A percentile compares a stretch with the other conserved stretches of the same genome.
phyloP scores from a whole-genome alignment of 2,888 invertebrate genomes.

The Euphydryas editha region DNA sequence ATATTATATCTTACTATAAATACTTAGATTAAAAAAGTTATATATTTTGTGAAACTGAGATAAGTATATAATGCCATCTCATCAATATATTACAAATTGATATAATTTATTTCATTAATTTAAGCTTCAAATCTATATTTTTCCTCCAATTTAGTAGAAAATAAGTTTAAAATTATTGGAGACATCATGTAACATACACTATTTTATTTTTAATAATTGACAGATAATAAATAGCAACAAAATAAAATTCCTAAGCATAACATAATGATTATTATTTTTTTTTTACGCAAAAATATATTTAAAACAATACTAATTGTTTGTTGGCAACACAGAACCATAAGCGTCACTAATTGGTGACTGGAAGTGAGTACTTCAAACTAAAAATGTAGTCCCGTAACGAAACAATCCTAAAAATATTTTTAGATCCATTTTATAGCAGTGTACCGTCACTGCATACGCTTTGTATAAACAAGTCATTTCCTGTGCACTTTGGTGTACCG shows the following conservation, averaged over 20 bases:
- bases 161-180: too few species aligned
- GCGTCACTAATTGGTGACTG: slow-evolving; percentile 6
- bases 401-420: slow-evolving; percentile 21
- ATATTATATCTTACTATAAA: too few species aligned
- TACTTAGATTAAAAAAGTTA: too few species aligned
- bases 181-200: too few species aligned
- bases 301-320: slow-evolving; percentile 3
- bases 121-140: too few species aligned
- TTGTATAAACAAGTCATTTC: slow-evolving; percentile 47
- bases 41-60: too few species aligned
- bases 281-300: neutral
- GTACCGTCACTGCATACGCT: slow-evolving; percentile 24
- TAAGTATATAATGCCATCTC: too few species aligned
- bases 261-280: neutral
- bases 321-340: neutral
- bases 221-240: neutral
- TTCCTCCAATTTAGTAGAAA: too few species aligned
- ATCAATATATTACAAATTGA: too few species aligned
- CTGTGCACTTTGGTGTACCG: slow-evolving; percentile 36
- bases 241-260: neutral
- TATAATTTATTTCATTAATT: too few species aligned
- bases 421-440: slow-evolving; percentile 11
- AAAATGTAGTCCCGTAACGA: slow-evolving; percentile 5
- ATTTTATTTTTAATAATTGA: neutral
- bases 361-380: slow-evolving; percentile 1